phyloP scores from a whole-genome alignment of 2,113 vertebrate species.

The Anser cygnoides region DNA sequence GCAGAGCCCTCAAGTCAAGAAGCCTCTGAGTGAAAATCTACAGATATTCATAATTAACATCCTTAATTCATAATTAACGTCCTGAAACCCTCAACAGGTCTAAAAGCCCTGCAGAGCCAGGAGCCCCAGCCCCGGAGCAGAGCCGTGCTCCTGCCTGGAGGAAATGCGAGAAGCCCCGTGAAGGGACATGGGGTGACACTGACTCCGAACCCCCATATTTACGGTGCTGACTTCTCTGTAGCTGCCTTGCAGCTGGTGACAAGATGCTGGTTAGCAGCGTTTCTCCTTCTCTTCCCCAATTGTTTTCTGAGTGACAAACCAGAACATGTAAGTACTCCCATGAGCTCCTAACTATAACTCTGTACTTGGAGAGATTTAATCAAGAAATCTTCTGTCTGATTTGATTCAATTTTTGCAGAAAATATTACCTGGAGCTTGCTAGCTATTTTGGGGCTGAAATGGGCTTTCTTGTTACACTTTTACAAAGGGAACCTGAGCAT shows the following conservation, averaged over 20 bases:
- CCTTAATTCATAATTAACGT: background rate
- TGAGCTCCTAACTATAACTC: background rate
- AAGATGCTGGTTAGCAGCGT: background rate
- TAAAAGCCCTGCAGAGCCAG: background rate
- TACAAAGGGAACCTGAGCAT: background rate
- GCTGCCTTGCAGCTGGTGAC: background rate
- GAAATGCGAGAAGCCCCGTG: background rate
- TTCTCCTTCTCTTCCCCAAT: background rate
- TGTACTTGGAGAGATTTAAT: background rate
- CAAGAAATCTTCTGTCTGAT: background rate
- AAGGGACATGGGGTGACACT: background rate
- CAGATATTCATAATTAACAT: background rate
- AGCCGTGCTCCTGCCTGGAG: background rate
- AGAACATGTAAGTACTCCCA: background rate
- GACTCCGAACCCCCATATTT: accelerated
- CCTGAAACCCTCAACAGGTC: background rate
- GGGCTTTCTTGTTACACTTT: background rate
- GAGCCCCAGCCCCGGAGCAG: background rate
- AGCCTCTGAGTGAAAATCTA: background rate
- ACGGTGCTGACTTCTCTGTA: background rate
- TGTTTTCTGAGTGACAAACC: background rate
- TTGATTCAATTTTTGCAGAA: background rate
- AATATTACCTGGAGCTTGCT: background rate
- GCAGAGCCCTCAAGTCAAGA: background rate
- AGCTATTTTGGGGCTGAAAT: background rate